Base-by-base conservation (phyloP, 2,113 vertebrate genomes). In the Prunella fulvescens region DNA sequence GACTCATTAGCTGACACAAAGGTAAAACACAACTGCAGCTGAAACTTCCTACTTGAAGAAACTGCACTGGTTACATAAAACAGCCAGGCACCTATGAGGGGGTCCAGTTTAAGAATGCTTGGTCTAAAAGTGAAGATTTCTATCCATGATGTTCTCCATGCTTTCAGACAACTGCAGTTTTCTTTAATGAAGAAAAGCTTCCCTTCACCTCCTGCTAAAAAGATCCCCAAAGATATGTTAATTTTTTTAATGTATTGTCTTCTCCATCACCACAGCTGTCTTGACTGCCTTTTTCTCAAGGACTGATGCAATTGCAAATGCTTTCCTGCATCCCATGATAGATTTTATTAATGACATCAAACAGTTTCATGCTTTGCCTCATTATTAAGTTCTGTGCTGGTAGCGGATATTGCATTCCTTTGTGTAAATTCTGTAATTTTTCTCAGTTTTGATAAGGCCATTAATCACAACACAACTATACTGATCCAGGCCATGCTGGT, bases 321-420 rank as follows among this genome's bases (percentile, higher is more conserved):
- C 57, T 88, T 85, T 40, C 40, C 65, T 92, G 51, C 51, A 60
- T 72, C 84, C 83, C 86, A 42, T 42, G 77, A 72, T 26, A 71
- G 76, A 90, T 86, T 76, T 94, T 81, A 88, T 94, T 93, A 89
- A 91, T 48, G 60, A 19, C 91, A 93, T 92, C 80, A 91, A 94
- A 91, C 24, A 7, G 44, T 48, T 87, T 82, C 73, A 92, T 87
- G 81, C 87, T 76, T 87, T 82, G 70, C 66, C 81, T 85, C 20
- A 5, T 95, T 91, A 96, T 89, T 64, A 81, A 86, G 66, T 74
- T 85, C 70, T 53, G 48, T 28, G 50, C 29, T 69, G 47, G 54
- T 4, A 73, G 71, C 1, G 2, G 73, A 93, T 80, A 94, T 62
- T 95, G 67, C 85, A 80, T 73, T 83, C 78, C 62, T 95, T 92